Percentiles rank a stretch among this genome's conserved stretches.
Conservation (phyloP, 2,888 invertebrate species). For the Trichogramma evanescens region DNA sequence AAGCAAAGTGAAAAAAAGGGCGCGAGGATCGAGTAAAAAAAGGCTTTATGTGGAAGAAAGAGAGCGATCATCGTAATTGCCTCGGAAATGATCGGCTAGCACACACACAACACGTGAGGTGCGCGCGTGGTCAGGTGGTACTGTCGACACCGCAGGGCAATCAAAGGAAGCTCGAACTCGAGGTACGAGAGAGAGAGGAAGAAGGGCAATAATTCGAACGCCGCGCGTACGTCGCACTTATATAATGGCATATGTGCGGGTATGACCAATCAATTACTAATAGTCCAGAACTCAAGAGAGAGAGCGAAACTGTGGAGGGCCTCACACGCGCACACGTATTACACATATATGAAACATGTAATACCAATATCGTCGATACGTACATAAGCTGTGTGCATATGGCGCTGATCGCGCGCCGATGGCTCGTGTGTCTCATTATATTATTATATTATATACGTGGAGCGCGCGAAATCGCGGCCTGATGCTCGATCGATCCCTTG, state of each 20-base stretch:
- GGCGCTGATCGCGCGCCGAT: neutral
- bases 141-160: too few relatives aligned
- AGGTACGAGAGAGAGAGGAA: neutral
- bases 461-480: too few relatives aligned
- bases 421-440: neutral
- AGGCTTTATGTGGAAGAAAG: neutral
- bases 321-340: slow-evolving; percentile 26
- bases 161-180: neutral
- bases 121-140: too few relatives aligned
- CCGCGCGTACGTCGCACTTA: slow-evolving; percentile 36
- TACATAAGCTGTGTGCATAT: slow-evolving; percentile 9
- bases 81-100: neutral
- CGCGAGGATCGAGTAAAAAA: too few relatives aligned
- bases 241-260: slow-evolving; percentile 40
- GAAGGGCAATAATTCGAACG: slow-evolving; percentile 25
- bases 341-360: slow-evolving; percentile 32
- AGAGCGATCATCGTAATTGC: slow-evolving; percentile 18
- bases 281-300: slow-evolving; percentile 36
- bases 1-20: too few relatives aligned
- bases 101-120: too few relatives aligned
- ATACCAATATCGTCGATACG: slow-evolving; percentile 38
- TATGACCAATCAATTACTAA: slow-evolving; percentile 49
- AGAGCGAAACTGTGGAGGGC: slow-evolving; percentile 4
- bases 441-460: too few relatives aligned
- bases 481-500: too few relatives aligned